These are phyloP conservation scores for Sylvia borin DNA, from an alignment of 2,797 vertebrate genomes.

Conservation along the genomic window DNA sequence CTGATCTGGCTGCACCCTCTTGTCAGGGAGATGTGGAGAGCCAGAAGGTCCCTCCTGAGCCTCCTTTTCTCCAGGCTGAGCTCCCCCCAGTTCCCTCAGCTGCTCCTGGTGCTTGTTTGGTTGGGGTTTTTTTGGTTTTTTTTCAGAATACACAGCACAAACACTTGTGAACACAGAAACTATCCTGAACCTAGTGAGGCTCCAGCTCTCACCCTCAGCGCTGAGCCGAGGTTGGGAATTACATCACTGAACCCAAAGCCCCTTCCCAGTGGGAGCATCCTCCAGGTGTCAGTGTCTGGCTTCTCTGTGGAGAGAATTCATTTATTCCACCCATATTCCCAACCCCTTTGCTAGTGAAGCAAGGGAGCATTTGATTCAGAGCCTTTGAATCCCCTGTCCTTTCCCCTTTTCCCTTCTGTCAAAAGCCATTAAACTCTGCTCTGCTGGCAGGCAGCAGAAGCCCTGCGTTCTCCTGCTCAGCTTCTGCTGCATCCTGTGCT, in stretches of 20 bases:
- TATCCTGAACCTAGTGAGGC: rapidly evolving
- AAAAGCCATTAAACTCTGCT: not conserved
- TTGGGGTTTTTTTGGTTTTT: not conserved
- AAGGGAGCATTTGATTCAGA: not conserved
- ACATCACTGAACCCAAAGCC: not conserved
- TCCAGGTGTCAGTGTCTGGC: not conserved
- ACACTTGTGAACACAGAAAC: not conserved
- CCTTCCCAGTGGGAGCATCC: not conserved
- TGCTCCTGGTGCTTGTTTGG: not conserved
- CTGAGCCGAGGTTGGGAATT: not conserved
- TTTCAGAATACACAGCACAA: not conserved
- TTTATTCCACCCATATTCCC: not conserved
- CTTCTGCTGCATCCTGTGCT: not conserved
- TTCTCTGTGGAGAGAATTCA: not conserved
- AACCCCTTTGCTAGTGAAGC: not conserved
- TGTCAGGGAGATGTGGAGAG: not conserved
- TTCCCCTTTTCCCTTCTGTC: not conserved
- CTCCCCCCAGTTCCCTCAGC: not conserved
- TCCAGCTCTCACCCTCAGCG: not conserved
- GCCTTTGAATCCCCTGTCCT: not conserved
- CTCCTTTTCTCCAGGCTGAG: not conserved
- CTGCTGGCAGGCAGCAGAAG: not conserved
- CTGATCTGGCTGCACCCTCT: not conserved
- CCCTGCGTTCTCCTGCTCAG: not conserved
- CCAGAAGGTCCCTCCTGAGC: not conserved